These are phyloP conservation scores for Ptyas mucosa DNA, from an alignment of 2,113 vertebrate genomes.

Conservation along the genomic window DNA sequence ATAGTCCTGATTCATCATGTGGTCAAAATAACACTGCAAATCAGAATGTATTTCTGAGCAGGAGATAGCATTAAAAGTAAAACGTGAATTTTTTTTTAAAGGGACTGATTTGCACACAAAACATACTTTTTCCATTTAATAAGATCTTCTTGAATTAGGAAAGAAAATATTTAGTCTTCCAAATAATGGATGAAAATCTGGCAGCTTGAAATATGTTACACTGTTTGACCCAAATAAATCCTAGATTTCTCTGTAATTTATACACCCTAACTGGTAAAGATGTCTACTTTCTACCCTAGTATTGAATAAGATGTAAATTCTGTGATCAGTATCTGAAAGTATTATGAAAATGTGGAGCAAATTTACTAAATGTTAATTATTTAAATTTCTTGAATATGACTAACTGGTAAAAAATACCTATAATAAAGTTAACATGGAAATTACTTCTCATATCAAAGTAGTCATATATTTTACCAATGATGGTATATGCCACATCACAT, in stretches of 20 bases:
- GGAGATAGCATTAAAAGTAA: not conserved
- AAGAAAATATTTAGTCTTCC: not conserved
- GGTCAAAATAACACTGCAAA: not conserved
- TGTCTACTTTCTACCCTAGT: not conserved
- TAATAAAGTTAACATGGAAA: not conserved
- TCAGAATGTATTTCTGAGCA: slow-evolving; percentile 21
- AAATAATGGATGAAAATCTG: not conserved
- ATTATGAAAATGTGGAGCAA: not conserved
- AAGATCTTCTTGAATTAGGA: not conserved
- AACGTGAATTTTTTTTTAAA: not conserved
- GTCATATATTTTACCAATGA: not conserved
- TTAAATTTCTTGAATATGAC: not conserved
- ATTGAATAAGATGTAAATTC: not conserved
- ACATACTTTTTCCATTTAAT: not conserved
- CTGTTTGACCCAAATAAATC: not conserved
- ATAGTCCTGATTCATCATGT: not conserved
- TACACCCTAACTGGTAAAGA: not conserved
- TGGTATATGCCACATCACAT: not conserved
- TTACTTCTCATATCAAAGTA: not conserved
- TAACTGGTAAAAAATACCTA: not conserved
- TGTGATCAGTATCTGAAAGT: not conserved
- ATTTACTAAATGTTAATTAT: not conserved
- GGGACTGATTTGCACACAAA: not conserved
- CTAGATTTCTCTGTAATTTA: not conserved
- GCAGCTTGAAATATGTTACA: not conserved